Evolutionary conservation across 2,113 vertebrate genomes (phyloP).

Genomic region (Hydrolagus affinis): DNA sequence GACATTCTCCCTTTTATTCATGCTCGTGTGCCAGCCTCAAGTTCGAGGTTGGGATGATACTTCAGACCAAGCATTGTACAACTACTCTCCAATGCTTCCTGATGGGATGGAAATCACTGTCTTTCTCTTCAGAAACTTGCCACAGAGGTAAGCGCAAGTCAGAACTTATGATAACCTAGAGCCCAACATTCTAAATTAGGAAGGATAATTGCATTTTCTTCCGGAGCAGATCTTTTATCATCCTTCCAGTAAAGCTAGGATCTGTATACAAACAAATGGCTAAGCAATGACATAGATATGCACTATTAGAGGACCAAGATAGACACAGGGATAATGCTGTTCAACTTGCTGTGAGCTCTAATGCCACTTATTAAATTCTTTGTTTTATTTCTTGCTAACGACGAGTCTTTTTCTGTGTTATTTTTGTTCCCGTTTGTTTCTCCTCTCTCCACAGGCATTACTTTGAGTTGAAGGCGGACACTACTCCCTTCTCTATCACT

Average conservation of each 20-base stretch:
- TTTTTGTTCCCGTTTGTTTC: neutral
- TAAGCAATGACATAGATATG: no score
- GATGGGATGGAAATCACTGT: constrained; percentile 65
- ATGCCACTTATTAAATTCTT: neutral
- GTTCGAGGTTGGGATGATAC: neutral
- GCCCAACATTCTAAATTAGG: neutral
- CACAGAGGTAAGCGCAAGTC: constrained; percentile 60
- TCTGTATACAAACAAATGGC: no score
- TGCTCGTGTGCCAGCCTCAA: neutral
- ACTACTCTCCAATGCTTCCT: constrained; percentile 55
- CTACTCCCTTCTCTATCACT: constrained; percentile 56
- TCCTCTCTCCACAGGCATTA: constrained; percentile 55
- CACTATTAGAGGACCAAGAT: neutral
- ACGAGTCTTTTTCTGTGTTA: no score
- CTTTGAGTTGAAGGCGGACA: constrained; percentile 65
- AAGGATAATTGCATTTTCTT: neutral
- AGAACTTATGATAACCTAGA: neutral
- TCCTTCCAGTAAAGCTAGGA: neutral
- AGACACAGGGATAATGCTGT: neutral
- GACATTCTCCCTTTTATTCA: neutral
- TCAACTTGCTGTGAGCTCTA: neutral
- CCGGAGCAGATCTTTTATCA: neutral
- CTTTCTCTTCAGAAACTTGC: constrained; percentile 63
- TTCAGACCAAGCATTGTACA: neutral
- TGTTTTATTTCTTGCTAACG: neutral